These are phyloP conservation scores for Tetramorium parvispinum DNA, from an alignment of 1,140 invertebrate species.

Conservation along the genomic window DNA sequence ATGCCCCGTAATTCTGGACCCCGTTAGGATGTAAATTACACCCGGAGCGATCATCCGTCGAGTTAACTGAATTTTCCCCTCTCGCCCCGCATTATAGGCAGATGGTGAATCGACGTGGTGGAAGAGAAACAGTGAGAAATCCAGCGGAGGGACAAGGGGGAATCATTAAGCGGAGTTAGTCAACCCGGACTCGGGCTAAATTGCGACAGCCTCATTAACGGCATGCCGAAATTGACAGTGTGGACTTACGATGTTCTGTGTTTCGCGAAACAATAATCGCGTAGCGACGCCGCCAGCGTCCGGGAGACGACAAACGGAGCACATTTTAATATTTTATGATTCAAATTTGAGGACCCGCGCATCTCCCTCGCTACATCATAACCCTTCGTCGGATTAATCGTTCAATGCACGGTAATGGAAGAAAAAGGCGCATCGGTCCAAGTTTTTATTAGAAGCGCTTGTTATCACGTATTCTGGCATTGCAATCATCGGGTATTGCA, in stretches of 20 bases:
- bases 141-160: constrained; percentile 1
- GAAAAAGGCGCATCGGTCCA: background rate
- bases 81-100: constrained; percentile 30
- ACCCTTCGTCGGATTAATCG: background rate
- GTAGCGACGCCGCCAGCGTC: background rate
- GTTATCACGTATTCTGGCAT: background rate
- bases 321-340: background rate
- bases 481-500: background rate
- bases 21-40: constrained; percentile 54
- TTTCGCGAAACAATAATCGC: constrained; percentile 45
- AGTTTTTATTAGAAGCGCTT: background rate
- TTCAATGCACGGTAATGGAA: background rate
- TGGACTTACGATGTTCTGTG: constrained; percentile 33
- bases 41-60: constrained; percentile 41
- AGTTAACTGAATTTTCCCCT: constrained; percentile 45
- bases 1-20: constrained; percentile 25
- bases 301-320: background rate
- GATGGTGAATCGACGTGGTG: background rate
- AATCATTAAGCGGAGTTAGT: constrained; percentile 55
- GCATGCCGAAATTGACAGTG: constrained; percentile 39
- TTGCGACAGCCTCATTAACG: constrained; percentile 55
- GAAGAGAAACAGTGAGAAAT: background rate
- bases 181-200: constrained; percentile 37
- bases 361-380: background rate
- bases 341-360: background rate